Base-by-base conservation (phyloP, 53 echinoderm and acorn worm genomes). In the Apostichopus leukothele region DNA sequence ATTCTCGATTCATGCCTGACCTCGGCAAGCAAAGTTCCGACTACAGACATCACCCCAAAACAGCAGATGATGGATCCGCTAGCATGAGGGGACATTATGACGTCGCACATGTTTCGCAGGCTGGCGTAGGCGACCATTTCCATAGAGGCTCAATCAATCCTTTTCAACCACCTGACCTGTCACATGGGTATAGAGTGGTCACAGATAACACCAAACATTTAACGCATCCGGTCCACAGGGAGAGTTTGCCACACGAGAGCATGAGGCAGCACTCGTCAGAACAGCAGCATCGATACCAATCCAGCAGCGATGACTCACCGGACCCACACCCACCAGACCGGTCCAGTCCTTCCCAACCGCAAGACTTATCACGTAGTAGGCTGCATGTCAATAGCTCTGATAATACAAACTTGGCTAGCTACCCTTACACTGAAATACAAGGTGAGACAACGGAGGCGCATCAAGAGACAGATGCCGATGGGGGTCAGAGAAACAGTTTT, bases 81-180 rank as follows among this genome's bases (percentile, higher is more conserved):
- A 71, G 71, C 0, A 71, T 71, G 71, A 71, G 71, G 20, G 71
- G 71, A 19, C 71, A 18, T 6, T 71, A n/a, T 18, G 71, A 71
- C 71, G 20, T 71, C 1, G 71, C 13, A 18, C 71, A 71, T n/a
- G 20, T 71, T 16, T n/a, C 13, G 16, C 71, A 71, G 71, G 71
- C 71, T 18, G 71, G 71, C 5, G 71, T n/a, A 16, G 71, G 71
- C 5, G 71, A 71, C 71, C 71, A 71, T 71, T 71, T 16, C 71
- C 13, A 19, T 19, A 71, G 71, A 71, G 71, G 71, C 20, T 71
- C 71, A 71, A 19, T 71, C n/a, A 71, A 71, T 19, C 71, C 14
- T 21, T 71, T 71, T 71, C 71, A 71, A 71, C 71, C 71, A 71
- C 71, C 71, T 71, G 71, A 71, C 71, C 18, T 71, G 71, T 71